Base-by-base conservation (phyloP, 2,888 invertebrate species). In the Hyles lineata region DNA sequence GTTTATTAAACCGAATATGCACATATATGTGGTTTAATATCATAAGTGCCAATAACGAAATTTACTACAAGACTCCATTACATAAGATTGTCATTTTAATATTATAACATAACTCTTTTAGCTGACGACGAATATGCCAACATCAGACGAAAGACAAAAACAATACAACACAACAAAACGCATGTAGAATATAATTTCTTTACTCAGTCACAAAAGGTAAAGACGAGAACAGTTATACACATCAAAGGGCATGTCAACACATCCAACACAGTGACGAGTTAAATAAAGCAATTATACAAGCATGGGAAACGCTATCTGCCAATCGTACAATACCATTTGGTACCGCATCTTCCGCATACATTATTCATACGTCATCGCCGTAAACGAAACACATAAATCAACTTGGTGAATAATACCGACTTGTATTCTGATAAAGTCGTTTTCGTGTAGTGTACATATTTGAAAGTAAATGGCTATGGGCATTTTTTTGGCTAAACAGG, bases 381-480 rank as follows among this genome's bases (percentile, higher is more conserved):
- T 67, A 67, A 67, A 23, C 67, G 50, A 67, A 77, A 78, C 75
- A 78, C 77, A 82, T 82, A 81, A 81, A 83, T 83, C 83, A 84
- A 73, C 55, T 61, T 72, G 73, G 55, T 76, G 75, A 76, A 80
- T 80, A 78, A 83, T 81, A 76, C 79, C 74, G 74, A 70, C 71
- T 71, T 71, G 73, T 76, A 77, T 73, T 74, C 75, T 71, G 76
- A 75, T 76, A 74, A 77, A 77, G 70, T 23, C 70, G 52, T 17
- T 17, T 23, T 43, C 55, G 8, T 1, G 55, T n/a, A 7, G 7
- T 55, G 7, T 19, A 43, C 43, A 43, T 43, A 15, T 43, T 15
- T 43, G 43, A 43, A 43, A 43, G 43, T 43, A 35, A 11, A 11
- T 11, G 3, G 15, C 43, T 3, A 43, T 15, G 43, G 43, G 43